Evolutionary conservation across 2,113 vertebrate genomes (phyloP), one percentile per base, ranked within the genome.

Genomic region (Etheostoma spectabile): DNA sequence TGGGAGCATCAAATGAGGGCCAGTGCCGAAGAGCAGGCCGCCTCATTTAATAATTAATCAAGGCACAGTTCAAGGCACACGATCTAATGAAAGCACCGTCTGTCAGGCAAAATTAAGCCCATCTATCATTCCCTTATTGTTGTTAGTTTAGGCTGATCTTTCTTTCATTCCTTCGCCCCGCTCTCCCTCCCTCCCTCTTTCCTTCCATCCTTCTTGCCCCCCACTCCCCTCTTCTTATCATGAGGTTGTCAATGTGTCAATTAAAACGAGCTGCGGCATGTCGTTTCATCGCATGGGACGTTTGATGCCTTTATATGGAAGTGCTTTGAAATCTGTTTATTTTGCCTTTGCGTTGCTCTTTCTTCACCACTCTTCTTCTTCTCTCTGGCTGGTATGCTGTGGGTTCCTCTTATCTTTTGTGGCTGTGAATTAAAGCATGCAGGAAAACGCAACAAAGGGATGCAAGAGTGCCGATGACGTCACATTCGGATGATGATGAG

Each of bases 41-140:
- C 93, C 93, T 81, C 93, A 94, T 95, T 97, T 95, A 97, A 97
- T 96, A 95, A 97, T 97, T 96, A 97, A 97, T 96, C 95, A 95
- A 95, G 93, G 93, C 92, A 91, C 90, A 95, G 95, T 95, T 96
- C 95, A 96, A 95, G 96, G 94, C 92, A 79, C 86, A 93, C 90
- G 90, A 94, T 91, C 78, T 94, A 95, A 97, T 97, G 95, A 97
- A 97, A 97, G 96, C 78, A 6, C 73, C 93, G 89, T 86, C 96
- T 97, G 95, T 95, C 96, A 94, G 89, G 93, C 91, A 57, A 95
- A 96, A 97, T 97, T 94, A 96, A 92, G 75, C 94, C 92, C 91
- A 91, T 88, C 88, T 86, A 85, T 90, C 90, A 63, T 63, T 77
- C 82, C 71, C 79, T 93, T 91, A 89, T 91, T 94, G 86, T 91